These are phyloP conservation scores for Hirtodrosophila cameraria DNA, from an alignment of 2,888 invertebrate species.

Conservation along the genomic window DNA sequence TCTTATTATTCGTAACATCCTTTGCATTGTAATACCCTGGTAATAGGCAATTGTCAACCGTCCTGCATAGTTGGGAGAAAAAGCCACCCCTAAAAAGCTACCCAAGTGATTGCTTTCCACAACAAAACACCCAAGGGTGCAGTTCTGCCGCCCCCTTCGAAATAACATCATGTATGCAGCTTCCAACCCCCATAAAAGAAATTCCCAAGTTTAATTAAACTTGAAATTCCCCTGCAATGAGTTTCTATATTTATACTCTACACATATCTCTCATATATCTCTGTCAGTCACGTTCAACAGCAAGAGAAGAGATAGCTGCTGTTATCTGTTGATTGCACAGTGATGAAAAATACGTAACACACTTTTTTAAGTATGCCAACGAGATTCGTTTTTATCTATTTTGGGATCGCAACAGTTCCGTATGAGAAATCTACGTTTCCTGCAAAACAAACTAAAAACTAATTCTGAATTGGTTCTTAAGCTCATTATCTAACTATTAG, in stretches of 20 bases:
- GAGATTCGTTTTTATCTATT: constrained; percentile 28
- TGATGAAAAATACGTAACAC: not conserved
- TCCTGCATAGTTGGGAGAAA: not conserved
- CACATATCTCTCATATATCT: too few species aligned
- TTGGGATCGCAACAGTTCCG: constrained; percentile 38
- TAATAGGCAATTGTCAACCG: constrained; percentile 7
- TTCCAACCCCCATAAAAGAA: constrained; percentile 9
- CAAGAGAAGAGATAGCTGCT: constrained; percentile 9
- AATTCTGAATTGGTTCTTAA: constrained; percentile 11
- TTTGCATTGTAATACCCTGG: constrained; percentile 1
- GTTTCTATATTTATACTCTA: not conserved
- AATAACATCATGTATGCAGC: not conserved
- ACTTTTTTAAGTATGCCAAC: constrained; percentile 7
- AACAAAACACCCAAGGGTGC: constrained; percentile 12
- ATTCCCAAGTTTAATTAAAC: constrained; percentile 1
- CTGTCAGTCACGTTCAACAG: constrained; percentile 12
- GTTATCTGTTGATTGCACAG: not conserved
- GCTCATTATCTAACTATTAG: constrained; percentile 40
- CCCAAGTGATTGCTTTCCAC: not conserved
- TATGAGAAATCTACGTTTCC: constrained; percentile 9
- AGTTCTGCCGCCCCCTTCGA: not conserved
- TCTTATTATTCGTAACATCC: not conserved
- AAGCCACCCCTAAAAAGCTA: constrained; percentile 4
- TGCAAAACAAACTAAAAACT: constrained; percentile 28
- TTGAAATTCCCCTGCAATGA: not conserved